Evolutionary conservation across 2,797 vertebrate species (phyloP), one percentile per base, ranked within the genome.

Genomic region (Ptychadena robeensis): DNA sequence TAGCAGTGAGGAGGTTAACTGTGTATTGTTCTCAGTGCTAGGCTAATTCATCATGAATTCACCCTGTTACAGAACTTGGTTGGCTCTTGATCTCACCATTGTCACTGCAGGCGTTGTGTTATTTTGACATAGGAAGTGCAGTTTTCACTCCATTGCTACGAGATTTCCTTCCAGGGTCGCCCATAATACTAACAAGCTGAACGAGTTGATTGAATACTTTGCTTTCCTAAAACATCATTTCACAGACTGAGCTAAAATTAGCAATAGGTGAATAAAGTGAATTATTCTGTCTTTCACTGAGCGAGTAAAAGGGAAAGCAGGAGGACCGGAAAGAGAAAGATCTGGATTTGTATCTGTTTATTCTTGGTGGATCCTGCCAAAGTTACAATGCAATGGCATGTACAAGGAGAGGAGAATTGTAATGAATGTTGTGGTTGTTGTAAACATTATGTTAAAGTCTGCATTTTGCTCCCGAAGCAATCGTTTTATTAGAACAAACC

Each of bases 141-240:
- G 72, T 75, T 80, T 76, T 85, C 71, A 76, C 68, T 75, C 37
- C 57, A 74, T 66, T 80, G 77, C 77, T 38, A 73, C 38, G 73
- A 80, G 77, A 71, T 80, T 85, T 85, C 78, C 83, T 85, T 80
- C 70, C 70, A 61, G 34, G 66, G 57, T 72, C 35, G n/a, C 28
- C 65, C 31, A 69, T 85, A 80, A 81, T 65, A 85, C 78, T 85
- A 85, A 81, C 83, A 81, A 76, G 37, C 59, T 79, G 72, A 68
- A 80, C 57, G 35, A 27, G 63, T 40, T 85, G 83, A 85, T 85
- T 80, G 74, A 85, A 76, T 65, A 66, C 83, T 74, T 57, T 71
- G 65, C 72, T 63, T 65, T 74, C 66, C 67, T 76, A 72, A 85
- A 80, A 80, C 69, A 80, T 81, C 4, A 85, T 71, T 80, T 85